Evolutionary conservation across 2,888 invertebrate species (phyloP).

Genomic region (Phortica magna): DNA sequence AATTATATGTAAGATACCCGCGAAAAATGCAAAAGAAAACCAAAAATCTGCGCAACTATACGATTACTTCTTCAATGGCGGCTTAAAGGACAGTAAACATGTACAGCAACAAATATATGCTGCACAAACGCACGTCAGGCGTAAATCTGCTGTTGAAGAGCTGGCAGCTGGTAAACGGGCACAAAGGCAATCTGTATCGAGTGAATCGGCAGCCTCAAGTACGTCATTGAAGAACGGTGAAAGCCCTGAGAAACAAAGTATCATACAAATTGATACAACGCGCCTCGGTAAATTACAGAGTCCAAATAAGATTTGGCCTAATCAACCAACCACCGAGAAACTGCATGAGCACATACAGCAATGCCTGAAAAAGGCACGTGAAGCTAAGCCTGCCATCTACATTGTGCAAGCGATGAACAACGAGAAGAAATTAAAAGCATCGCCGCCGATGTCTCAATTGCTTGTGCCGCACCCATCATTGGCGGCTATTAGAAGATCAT

Average conservation of each 20-base stretch:
- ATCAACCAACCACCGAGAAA: neutral
- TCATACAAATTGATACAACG: neutral
- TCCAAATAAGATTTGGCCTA: neutral
- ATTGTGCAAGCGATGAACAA: constrained; percentile 68
- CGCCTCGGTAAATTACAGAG: too few species aligned
- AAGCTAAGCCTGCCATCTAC: constrained; percentile 71
- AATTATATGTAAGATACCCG: constrained; percentile 4
- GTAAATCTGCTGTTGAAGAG: too few species aligned
- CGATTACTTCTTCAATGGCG: constrained; percentile 12
- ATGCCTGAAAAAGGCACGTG: constrained; percentile 69
- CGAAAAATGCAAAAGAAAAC: constrained; percentile 3
- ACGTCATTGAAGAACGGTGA: neutral
- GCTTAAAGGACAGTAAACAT: neutral
- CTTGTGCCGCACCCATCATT: constrained; percentile 28
- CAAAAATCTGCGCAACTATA: constrained; percentile 2
- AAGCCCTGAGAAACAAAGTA: neutral
- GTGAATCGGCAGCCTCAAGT: neutral
- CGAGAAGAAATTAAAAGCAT: neutral
- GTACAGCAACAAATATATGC: neutral
- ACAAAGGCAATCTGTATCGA: neutral
- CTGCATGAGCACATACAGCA: constrained; percentile 54
- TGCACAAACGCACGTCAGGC: too few species aligned
- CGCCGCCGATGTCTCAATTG: neutral
- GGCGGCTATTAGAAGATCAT: neutral
- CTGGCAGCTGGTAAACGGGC: too few species aligned